Base-by-base conservation (phyloP, 1,140 invertebrate genomes). In the Cotesia chilonis region DNA sequence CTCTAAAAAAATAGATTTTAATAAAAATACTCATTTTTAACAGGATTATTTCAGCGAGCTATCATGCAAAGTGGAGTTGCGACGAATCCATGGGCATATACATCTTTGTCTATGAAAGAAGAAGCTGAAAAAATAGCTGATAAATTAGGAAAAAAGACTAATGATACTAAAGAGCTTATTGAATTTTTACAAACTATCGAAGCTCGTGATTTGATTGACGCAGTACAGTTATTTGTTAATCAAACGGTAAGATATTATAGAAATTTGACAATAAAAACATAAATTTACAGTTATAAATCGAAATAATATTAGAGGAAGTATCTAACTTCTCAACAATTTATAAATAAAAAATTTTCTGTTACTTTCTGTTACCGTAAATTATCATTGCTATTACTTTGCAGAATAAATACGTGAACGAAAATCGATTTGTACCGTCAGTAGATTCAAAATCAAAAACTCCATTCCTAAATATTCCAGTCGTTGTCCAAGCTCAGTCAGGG, bases 31-130 rank as follows among this genome's bases (percentile, higher is more conserved):
- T 28, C 3, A 28, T 28, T 28, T 28, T 83, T 77, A 17, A 74
- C 79, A 83, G 89, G 89, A 12, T 77, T 91, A 10, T 88, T 90
- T 69, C 88, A 90, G 74, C 90, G 88, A 78, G 89, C 87, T 1
- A 91, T 92, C 37, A 70, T 85, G 0, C 90, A 91, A 83, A 91
- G 90, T 72, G 90, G 90, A 14, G 84, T 84, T 10, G 86, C 86
- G 0, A 78, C 77, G 6, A 82, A 78, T 71, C 81, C 84, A 0
- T 89, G 88, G 88, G 79, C 81, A 20, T 57, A 7, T 0, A 2
- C 20, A 5, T 2, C 17, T 36, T 6, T n/a, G 6, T 82, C 83
- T 3, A 75, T 81, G 3, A 82, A 67, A 79, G 80, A 63, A 79
- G 77, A 79, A 73, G 85, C 84, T 28, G 82, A 87, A 37, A 78